Conservation (phyloP, 1,140 invertebrate genomes). For the Yoshiicerus persimilis region DNA sequence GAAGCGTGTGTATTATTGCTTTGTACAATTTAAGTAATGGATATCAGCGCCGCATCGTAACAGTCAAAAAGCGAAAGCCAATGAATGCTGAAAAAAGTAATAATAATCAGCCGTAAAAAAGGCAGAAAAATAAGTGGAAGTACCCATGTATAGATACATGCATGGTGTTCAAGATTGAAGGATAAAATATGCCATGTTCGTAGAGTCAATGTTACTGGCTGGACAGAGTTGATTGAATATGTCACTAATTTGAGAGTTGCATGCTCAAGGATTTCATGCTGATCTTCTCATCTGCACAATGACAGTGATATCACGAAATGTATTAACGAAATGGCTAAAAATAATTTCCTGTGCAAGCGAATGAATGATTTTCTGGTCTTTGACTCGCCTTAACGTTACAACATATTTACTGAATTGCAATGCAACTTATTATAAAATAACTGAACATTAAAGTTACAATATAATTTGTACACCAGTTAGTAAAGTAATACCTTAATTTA, state of each 20-base stretch:
- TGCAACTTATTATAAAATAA: neutral
- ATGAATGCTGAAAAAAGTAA: neutral
- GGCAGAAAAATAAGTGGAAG: neutral
- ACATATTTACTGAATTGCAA: neutral
- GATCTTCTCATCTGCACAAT: constrained; percentile 44
- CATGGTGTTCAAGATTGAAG: neutral
- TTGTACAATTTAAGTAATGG: neutral
- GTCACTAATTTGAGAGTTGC: constrained; percentile 41
- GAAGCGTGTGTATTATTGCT: neutral
- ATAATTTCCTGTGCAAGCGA: constrained; percentile 31
- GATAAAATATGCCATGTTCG: neutral
- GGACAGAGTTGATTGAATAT: constrained; percentile 36
- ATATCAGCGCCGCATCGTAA: too few species aligned
- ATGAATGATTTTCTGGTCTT: constrained; percentile 14
- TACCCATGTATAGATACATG: neutral
- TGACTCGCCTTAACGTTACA: neutral
- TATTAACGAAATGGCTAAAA: constrained; percentile 41
- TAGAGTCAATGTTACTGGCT: neutral
- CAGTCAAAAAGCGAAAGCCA: neutral
- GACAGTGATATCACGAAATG: constrained; percentile 46
- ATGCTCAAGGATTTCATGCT: constrained; percentile 44
- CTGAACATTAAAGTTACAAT: too few species aligned
- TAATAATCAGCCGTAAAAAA: neutral
- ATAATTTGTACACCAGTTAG: too few species aligned
- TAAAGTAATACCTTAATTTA: too few species aligned